These are phyloP conservation scores for Zoanthus sociatus DNA, from an alignment of 92 coral and sea anemone species.

Conservation along the genomic window DNA sequence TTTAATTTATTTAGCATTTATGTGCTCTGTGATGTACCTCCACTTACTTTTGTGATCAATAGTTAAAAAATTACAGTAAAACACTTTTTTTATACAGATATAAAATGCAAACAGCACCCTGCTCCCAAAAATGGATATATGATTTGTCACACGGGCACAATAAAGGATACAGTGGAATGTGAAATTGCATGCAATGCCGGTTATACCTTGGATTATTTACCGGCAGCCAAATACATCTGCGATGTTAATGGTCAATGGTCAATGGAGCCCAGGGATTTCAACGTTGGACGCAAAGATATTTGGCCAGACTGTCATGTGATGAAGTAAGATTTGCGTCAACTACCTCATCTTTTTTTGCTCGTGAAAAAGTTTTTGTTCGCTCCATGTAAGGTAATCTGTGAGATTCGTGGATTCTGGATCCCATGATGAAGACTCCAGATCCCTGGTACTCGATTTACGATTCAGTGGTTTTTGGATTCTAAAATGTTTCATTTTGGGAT, in stretches of 20 bases:
- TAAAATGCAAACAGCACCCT: constrained; percentile 29
- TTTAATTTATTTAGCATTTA: too few species aligned
- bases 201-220: constrained; percentile 70
- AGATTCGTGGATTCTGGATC: too few species aligned
- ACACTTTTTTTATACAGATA: neutral
- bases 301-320: constrained; percentile 30
- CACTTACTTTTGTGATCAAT: too few species aligned
- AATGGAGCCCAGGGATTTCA: constrained; percentile 52
- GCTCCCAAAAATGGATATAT: constrained; percentile 28
- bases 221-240: constrained; percentile 75
- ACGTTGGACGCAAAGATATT: constrained; percentile 33
- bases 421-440: too few species aligned
- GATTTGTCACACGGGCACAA: constrained; percentile 33
- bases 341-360: neutral
- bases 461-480: too few species aligned
- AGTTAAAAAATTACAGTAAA: too few species aligned
- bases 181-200: constrained; percentile 67
- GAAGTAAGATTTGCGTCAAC: neutral
- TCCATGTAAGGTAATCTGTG: too few species aligned
- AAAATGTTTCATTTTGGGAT: too few species aligned
- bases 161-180: constrained; percentile 52
- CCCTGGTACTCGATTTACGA: too few species aligned
- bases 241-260: constrained; percentile 76
- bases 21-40: too few species aligned
- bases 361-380: neutral